Conservation (phyloP, 2,797 vertebrate species). For the Dipus sagitta region DNA sequence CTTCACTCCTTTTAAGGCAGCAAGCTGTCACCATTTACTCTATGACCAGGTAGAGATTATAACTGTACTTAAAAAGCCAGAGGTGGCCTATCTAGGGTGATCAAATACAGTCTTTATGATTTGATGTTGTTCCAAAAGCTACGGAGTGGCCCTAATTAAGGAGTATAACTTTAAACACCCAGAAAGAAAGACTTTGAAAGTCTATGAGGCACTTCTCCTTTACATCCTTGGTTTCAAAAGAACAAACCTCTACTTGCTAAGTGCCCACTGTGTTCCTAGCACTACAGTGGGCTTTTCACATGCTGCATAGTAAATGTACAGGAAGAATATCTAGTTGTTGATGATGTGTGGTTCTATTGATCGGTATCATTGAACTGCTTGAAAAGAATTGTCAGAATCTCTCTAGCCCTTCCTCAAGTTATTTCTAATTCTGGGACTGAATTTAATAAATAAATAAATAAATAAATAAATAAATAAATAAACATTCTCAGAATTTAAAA, state of each 20-base stretch:
- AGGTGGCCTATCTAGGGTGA: background rate
- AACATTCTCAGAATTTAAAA: conserved; percentile 61
- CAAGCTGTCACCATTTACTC: background rate
- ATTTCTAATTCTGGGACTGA: conserved; percentile 36
- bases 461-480: background rate
- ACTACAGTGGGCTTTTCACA: background rate
- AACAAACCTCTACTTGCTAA: background rate
- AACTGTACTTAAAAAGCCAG: conserved; percentile 35
- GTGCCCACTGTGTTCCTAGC: background rate
- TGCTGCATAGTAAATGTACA: fast-evolving
- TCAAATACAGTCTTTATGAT: conserved; percentile 52
- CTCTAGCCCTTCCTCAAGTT: background rate
- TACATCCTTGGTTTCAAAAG: background rate
- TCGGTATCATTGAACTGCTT: background rate
- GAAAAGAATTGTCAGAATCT: background rate
- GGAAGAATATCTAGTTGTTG: fast-evolving
- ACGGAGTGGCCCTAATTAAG: conserved; percentile 62
- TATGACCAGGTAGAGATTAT: background rate
- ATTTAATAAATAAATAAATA: background rate
- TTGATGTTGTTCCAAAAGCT: background rate
- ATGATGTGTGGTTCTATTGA: background rate
- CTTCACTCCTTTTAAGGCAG: background rate
- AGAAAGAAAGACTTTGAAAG: conserved; percentile 31
- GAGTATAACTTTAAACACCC: conserved; percentile 41
- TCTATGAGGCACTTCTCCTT: background rate